A percentile compares a stretch with the other conserved stretches of the same genome.
phyloP scores from a whole-genome alignment of 2,797 vertebrate species.

The Xenentodon cancila region DNA sequence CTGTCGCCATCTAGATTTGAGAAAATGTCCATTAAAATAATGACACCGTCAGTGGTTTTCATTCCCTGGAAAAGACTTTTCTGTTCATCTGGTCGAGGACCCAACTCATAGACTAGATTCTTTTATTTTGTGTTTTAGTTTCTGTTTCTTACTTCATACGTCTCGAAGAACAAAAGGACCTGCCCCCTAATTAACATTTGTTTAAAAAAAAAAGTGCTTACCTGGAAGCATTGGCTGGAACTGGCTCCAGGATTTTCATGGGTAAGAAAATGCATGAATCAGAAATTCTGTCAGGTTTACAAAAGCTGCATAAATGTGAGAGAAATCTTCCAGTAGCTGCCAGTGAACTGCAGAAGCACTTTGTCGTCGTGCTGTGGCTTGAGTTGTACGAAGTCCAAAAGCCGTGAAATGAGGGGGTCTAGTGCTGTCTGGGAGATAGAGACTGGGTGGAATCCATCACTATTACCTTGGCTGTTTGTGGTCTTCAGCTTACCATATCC shows the following conservation, averaged over 20 bases:
- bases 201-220: conserved; percentile 46
- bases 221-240: conserved; percentile 55
- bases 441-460: conserved; percentile 79
- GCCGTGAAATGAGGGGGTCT: conserved; percentile 61
- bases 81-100: conserved; percentile 61
- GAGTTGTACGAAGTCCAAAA: conserved; percentile 55
- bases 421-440: conserved; percentile 75
- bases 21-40: conserved; percentile 58
- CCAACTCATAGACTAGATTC: conserved; percentile 63
- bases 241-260: conserved; percentile 44
- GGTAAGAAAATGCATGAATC: conserved; percentile 51
- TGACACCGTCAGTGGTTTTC: conserved; percentile 60
- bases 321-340: conserved; percentile 56
- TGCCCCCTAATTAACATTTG: conserved; percentile 51
- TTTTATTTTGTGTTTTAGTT: conserved; percentile 66
- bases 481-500: conserved; percentile 72
- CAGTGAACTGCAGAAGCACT: conserved; percentile 67
- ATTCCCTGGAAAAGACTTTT: conserved; percentile 55
- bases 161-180: conserved; percentile 46
- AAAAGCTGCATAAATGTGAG: conserved; percentile 54
- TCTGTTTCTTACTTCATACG: conserved; percentile 37
- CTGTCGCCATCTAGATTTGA: conserved; percentile 51
- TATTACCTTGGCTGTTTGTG: conserved; percentile 81
- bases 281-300: conserved; percentile 63
- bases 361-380: conserved; percentile 53